A percentile compares a stretch with the other conserved stretches of the same genome.
Evolutionary conservation across 2,113 vertebrate genomes (phyloP).

Genomic region (Forbesichthys agassizii): DNA sequence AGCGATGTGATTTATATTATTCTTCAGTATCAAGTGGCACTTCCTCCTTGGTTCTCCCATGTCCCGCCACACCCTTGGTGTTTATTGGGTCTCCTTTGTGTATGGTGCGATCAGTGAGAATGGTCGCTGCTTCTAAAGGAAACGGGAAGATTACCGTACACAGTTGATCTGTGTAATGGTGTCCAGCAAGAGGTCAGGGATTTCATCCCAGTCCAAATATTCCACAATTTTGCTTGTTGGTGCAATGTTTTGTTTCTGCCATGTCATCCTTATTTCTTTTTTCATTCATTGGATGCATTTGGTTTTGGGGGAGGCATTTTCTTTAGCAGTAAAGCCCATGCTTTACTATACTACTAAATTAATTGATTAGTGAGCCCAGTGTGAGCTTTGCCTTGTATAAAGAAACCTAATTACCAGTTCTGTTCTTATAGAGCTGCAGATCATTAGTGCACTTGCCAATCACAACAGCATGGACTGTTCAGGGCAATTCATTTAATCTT

Average conservation of each 20-base stretch:
- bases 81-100: constrained; percentile 55
- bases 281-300: neutral
- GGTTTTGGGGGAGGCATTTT: too few relatives aligned
- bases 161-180: constrained; percentile 8
- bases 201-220: constrained; percentile 8
- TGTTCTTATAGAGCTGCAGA: neutral
- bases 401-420: neutral
- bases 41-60: constrained; percentile 41
- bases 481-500: neutral
- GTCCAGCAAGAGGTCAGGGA: constrained; percentile 28
- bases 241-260: constrained; percentile 2
- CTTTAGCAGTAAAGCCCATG: too few relatives aligned
- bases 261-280: neutral
- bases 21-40: constrained; percentile 33
- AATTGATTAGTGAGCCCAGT: neutral
- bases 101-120: constrained; percentile 24
- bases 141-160: constrained; percentile 15
- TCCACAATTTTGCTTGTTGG: constrained; percentile 4
- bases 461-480: neutral
- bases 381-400: neutral
- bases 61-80: constrained; percentile 65
- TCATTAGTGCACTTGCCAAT: neutral
- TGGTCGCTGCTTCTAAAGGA: constrained; percentile 31
- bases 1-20: constrained; percentile 32
- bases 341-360: too few relatives aligned